phyloP scores from a whole-genome alignment of 2,113 vertebrate species.

The Puffinus mauretanicus region DNA sequence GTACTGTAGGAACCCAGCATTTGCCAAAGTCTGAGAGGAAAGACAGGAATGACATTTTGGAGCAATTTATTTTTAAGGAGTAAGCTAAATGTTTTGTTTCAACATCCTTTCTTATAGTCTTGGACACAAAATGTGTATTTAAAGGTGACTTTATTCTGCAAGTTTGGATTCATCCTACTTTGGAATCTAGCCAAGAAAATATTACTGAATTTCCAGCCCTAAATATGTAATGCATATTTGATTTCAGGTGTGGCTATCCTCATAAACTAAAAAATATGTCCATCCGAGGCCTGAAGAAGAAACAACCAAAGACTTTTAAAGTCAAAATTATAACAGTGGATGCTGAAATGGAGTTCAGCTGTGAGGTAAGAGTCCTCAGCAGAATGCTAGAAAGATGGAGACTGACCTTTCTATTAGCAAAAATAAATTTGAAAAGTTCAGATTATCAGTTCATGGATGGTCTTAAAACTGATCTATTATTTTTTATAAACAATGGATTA shows the following conservation, averaged over 20 bases:
- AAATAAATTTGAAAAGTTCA: neutral
- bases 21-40: neutral
- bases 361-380: slow-evolving; percentile 79
- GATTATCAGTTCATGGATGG: neutral
- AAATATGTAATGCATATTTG: neutral
- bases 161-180: neutral
- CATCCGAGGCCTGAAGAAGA: slow-evolving; percentile 90
- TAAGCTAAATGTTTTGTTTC: neutral
- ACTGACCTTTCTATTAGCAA: neutral
- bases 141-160: neutral
- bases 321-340: slow-evolving; percentile 92
- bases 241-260: slow-evolving; percentile 39
- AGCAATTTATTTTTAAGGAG: neutral
- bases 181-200: neutral
- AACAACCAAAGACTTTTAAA: slow-evolving; percentile 92
- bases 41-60: neutral
- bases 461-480: neutral
- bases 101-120: neutral
- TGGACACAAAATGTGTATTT: neutral
- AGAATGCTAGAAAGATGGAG: neutral
- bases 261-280: slow-evolving; percentile 77
- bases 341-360: slow-evolving; percentile 92
- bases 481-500: neutral
- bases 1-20: neutral
- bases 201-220: neutral